Percentiles rank a stretch among this genome's conserved stretches.
phyloP scores from a whole-genome alignment of 2,797 vertebrate species.

The Sparidentex hasta region DNA sequence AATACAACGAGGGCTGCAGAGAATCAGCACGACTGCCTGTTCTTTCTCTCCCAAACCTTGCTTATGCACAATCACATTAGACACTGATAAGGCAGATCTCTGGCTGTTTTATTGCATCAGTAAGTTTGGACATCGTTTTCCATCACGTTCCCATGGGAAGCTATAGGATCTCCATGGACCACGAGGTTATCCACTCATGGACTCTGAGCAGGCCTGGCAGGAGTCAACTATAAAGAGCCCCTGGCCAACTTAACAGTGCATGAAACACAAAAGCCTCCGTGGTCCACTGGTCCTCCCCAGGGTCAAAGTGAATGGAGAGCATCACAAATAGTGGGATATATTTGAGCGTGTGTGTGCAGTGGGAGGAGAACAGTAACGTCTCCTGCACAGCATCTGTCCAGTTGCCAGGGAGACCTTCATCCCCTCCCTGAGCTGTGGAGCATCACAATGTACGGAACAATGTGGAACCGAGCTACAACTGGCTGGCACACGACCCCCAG shows the following conservation, averaged over 20 bases:
- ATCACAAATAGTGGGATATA: constrained; percentile 52
- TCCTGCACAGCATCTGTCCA: constrained; percentile 64
- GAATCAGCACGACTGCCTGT: constrained; percentile 40
- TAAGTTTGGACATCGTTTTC: constrained; percentile 44
- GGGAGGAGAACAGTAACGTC: constrained; percentile 39
- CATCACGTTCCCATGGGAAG: constrained; percentile 57
- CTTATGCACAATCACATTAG: constrained; percentile 23
- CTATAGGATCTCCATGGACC: constrained; percentile 57
- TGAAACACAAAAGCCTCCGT: constrained; percentile 78
- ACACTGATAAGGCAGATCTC: constrained; percentile 29
- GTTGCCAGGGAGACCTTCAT: constrained; percentile 73
- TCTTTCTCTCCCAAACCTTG: constrained; percentile 5
- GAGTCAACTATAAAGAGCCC: constrained; percentile 65
- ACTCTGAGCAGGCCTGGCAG: constrained; percentile 66
- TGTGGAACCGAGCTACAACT: constrained; percentile 60
- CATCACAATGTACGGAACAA: constrained; percentile 69
- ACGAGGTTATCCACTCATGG: constrained; percentile 55
- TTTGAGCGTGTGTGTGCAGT: constrained; percentile 21
- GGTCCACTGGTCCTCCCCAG: constrained; percentile 72
- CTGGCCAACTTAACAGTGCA: constrained; percentile 78
- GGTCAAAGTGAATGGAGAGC: constrained; percentile 67
- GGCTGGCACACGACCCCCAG: constrained; percentile 57
- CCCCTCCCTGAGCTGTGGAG: constrained; percentile 59
- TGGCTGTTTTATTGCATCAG: constrained; percentile 47
- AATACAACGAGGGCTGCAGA: constrained; percentile 39